phyloP scores from a whole-genome alignment of 1,140 invertebrate genomes.

The Eurosta solidaginis region DNA sequence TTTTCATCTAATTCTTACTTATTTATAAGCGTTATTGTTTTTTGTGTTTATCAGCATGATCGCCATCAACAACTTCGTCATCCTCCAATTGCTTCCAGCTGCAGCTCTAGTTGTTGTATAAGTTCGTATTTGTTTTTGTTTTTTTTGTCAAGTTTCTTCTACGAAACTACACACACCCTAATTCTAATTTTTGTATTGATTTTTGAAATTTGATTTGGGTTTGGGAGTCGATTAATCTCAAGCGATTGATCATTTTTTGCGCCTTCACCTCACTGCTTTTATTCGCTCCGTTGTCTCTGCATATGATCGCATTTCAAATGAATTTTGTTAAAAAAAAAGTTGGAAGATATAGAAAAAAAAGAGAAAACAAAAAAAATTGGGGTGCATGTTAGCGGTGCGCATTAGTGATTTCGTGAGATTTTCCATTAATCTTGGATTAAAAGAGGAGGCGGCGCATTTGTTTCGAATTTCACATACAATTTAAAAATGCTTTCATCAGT shows the following conservation, averaged over 20 bases:
- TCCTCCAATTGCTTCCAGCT: not conserved
- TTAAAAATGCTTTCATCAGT: not conserved
- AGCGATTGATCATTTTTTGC: constrained; percentile 22
- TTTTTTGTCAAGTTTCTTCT: not conserved
- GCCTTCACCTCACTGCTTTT: not conserved
- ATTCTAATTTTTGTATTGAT: constrained; percentile 23
- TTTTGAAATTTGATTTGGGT: constrained; percentile 26
- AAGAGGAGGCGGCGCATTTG: not conserved
- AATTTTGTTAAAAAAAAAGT: not conserved
- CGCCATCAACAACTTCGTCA: not conserved
- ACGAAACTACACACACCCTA: constrained; percentile 23
- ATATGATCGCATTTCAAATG: not conserved
- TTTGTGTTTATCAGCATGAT: not conserved
- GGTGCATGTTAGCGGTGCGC: not conserved
- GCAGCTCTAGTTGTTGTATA: not conserved
- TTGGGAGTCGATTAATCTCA: not conserved
- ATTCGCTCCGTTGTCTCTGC: not conserved
- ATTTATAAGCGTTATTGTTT: not conserved
- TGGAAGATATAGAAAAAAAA: no score
- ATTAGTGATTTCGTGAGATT: constrained; percentile 23
- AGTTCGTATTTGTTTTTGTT: not conserved
- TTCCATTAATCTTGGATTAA: constrained; percentile 28
- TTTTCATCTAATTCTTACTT: not conserved
- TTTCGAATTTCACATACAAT: not conserved
- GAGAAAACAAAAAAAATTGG: not conserved